These are phyloP conservation scores for Rhamphomyia laevipes DNA, from an alignment of 2,888 invertebrate species.

Conservation along the genomic window DNA sequence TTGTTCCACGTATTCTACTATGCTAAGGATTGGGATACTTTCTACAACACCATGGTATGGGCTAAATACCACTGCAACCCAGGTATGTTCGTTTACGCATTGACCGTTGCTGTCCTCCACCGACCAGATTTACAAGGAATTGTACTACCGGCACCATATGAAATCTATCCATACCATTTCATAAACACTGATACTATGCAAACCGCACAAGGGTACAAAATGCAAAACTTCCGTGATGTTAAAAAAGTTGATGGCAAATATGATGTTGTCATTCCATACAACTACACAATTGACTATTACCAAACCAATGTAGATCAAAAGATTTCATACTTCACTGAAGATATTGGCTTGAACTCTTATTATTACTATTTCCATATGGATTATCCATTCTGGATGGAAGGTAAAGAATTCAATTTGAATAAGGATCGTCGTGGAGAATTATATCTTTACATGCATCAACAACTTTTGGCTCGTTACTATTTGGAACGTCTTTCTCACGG, in stretches of 20 bases:
- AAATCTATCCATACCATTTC: slow-evolving; percentile 50
- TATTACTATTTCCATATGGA: slow-evolving; percentile 53
- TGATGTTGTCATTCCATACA: slow-evolving; percentile 39
- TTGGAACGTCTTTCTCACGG: slow-evolving; percentile 56
- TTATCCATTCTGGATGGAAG: slow-evolving; percentile 51
- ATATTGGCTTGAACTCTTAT: slow-evolving; percentile 53
- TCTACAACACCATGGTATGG: slow-evolving; percentile 53
- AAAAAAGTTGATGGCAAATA: slow-evolving; percentile 14
- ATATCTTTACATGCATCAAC: slow-evolving; percentile 54
- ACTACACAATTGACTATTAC: slow-evolving; percentile 45
- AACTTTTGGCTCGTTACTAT: slow-evolving; percentile 55
- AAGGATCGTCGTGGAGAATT: slow-evolving; percentile 52
- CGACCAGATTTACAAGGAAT: slow-evolving; percentile 43
- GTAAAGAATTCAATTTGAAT: slow-evolving; percentile 38
- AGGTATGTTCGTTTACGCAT: slow-evolving; percentile 46
- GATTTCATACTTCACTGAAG: slow-evolving; percentile 57
- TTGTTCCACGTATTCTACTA: slow-evolving; percentile 52
- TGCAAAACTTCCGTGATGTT: slow-evolving; percentile 2
- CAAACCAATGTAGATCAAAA: slow-evolving; percentile 45
- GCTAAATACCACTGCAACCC: slow-evolving; percentile 48
- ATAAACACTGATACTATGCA: slow-evolving; percentile 44
- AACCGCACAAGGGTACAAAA: slow-evolving; percentile 16
- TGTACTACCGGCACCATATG: slow-evolving; percentile 50
- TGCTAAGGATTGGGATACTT: slow-evolving; percentile 55
- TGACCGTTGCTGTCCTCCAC: slow-evolving; percentile 46